Base-by-base conservation (phyloP, 2,888 invertebrate species). In the Congeria kusceri region DNA sequence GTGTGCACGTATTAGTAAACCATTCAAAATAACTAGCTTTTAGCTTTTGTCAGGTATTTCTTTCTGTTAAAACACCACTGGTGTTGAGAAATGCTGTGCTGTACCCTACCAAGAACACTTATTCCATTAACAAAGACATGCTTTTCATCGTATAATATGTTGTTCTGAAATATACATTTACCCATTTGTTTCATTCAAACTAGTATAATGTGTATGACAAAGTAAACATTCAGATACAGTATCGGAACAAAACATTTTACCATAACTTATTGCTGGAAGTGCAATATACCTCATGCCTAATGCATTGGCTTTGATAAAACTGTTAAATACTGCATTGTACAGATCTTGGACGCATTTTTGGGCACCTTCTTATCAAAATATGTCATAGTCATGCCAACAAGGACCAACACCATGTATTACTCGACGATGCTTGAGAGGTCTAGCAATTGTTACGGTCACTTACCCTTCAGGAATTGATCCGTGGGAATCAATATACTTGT, bases 341-440 rank as follows among this genome's bases (percentile, higher is more conserved):
- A 73, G 39, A 23, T 73, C 58, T 11, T 49, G 18, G 23, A 13
- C 66, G 57, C 73, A 73, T 5, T 62, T 5, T 1, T 46, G 1
- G 0, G 49, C 44, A 0, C 44, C 23, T 0, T 11, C 3, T 9
- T 47, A 23, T 1, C 11, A 20, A n/a, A 62, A 32, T 29, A 53
- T 49, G 11, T 47, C 15, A 29, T 73, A 73, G 23, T 73, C 61
- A 25, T 18, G 32, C 73, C 73, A 73, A 9, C 62, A n/a, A 18
- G 73, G 73, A 7, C 73, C 73, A 28, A 73, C 58, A 9, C 59
- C 61, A 32, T 73, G 73, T 5, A 73, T 64, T 2, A 71, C 71
- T 39, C 58, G 32, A 4, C n/a, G 28, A 28, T 62, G 61, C 25
- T 56, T 63, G 11, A 71, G 57, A 11, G 3, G 18, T 7, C 71